phyloP scores from a whole-genome alignment of 2,113 vertebrate species.

The Motacilla tschutschensis region DNA sequence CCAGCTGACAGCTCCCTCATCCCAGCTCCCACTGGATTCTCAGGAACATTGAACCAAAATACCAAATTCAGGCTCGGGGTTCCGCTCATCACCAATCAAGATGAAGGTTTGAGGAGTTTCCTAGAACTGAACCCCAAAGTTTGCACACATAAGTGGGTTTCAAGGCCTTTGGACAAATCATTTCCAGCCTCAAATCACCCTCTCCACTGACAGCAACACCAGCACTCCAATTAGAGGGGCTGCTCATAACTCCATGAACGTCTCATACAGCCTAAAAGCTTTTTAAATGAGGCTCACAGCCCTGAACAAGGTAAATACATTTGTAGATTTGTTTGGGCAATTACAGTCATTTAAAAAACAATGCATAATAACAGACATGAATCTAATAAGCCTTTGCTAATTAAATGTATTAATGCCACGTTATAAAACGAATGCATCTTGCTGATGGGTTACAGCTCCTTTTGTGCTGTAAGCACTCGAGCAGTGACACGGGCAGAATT shows the following conservation, averaged over 20 bases:
- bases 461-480: constrained; percentile 1
- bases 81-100: accelerated
- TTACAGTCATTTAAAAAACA: constrained; percentile 48
- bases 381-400: constrained; percentile 41
- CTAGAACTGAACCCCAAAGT: not conserved
- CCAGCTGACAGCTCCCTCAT: not conserved
- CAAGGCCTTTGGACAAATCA: not conserved
- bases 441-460: not conserved
- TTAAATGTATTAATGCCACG: constrained; percentile 12
- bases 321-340: constrained; percentile 36
- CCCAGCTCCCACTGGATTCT: not conserved
- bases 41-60: not conserved
- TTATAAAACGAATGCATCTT: not conserved
- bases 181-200: not conserved
- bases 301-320: constrained; percentile 37
- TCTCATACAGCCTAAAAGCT: not conserved
- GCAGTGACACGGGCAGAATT: not conserved
- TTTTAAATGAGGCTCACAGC: constrained; percentile 23
- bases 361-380: constrained; percentile 13
- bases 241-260: not conserved
- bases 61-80: not conserved
- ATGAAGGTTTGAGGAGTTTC: not conserved
- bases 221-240: not conserved
- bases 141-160: not conserved
- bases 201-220: not conserved